Conservation (phyloP, 2,113 vertebrate species). For the Pelodiscus sinensis region DNA sequence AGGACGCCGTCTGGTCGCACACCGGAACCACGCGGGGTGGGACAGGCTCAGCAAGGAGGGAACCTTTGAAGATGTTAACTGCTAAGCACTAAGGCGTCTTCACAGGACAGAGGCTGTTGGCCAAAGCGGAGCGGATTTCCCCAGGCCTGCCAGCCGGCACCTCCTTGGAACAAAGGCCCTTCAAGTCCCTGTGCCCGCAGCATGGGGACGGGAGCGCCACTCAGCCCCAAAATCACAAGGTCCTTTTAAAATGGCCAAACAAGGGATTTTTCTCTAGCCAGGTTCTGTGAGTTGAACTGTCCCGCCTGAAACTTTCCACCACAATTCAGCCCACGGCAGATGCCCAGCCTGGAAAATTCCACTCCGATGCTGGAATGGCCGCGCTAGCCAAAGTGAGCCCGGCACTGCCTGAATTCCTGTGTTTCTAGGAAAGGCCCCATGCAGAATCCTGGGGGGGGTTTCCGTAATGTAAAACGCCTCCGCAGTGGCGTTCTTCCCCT, state of each 20-base stretch:
- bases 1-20: no score
- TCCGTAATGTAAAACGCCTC: not conserved
- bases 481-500: no score
- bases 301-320: not conserved
- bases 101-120: not conserved
- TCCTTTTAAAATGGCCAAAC: no score
- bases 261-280: no score
- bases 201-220: no score
- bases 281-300: not conserved
- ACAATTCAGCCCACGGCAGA: not conserved
- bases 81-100: no score
- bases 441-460: not conserved
- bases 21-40: no score
- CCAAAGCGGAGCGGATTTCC: not conserved
- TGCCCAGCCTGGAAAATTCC: not conserved
- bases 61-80: no score
- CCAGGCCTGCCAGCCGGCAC: not conserved
- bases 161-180: not conserved
- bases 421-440: not conserved
- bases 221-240: no score
- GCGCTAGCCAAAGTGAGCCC: no score
- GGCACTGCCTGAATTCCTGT: not conserved
- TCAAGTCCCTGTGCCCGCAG: no score
- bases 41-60: no score
- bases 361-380: not conserved